Evolutionary conservation across 1,140 invertebrate genomes (phyloP).

Genomic region (Procambarus virginalis): DNA sequence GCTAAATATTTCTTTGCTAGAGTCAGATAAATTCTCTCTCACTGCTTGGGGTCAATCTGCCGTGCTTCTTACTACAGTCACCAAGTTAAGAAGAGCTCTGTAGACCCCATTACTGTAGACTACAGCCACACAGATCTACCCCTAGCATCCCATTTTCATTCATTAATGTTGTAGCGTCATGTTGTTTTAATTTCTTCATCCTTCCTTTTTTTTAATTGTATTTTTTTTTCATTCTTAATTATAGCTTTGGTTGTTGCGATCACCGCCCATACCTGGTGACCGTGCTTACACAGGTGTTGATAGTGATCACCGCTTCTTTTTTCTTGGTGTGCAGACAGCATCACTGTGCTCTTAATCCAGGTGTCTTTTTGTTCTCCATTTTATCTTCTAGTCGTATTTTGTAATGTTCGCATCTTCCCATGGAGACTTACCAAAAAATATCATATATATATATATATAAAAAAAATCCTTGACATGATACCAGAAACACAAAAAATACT

Average conservation of each 20-base stretch:
- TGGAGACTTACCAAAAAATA: conserved; percentile 37
- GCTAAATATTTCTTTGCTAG: neutral
- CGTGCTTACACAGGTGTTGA: neutral
- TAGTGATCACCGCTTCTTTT: neutral
- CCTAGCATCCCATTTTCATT: conserved; percentile 5
- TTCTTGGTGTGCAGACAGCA: conserved; percentile 3
- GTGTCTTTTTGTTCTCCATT: conserved; percentile 7
- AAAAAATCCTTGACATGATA: conserved; percentile 14
- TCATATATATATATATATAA: neutral
- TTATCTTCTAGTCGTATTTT: conserved; percentile 33
- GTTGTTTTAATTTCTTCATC: neutral
- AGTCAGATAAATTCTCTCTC: neutral
- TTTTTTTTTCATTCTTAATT: conserved; percentile 1
- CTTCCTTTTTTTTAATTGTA: neutral
- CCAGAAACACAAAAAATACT: neutral
- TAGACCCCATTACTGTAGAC: neutral
- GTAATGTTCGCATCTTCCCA: conserved; percentile 39
- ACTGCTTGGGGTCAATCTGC: neutral
- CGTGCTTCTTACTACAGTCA: neutral
- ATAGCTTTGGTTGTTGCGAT: neutral
- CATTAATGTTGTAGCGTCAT: conserved; percentile 21
- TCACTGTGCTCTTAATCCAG: conserved; percentile 1
- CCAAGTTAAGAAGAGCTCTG: neutral
- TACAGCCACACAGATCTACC: neutral
- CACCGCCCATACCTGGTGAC: neutral